These are phyloP conservation scores for Paramormyrops hopkinsi DNA, from an alignment of 2,797 vertebrate species.

Conservation along the genomic window DNA sequence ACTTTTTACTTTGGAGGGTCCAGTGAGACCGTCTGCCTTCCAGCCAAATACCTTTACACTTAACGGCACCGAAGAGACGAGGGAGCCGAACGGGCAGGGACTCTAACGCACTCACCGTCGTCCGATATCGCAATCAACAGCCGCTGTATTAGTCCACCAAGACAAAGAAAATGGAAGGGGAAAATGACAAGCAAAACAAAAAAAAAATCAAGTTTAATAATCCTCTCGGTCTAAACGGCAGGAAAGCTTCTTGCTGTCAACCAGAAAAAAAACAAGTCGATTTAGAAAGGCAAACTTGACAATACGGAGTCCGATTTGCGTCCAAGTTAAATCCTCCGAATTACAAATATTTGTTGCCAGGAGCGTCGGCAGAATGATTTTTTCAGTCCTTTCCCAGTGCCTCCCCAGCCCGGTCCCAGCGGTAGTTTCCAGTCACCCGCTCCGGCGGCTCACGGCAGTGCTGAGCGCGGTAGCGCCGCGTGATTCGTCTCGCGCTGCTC, in stretches of 20 bases:
- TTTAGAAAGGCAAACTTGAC: slow-evolving; percentile 45
- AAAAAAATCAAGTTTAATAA: slow-evolving; percentile 43
- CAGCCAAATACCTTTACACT: slow-evolving; percentile 21
- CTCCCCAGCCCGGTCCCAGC: slow-evolving; percentile 19
- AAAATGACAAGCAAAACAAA: slow-evolving; percentile 33
- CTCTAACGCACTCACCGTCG: slow-evolving; percentile 27
- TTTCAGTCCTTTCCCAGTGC: neutral
- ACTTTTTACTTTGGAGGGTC: neutral
- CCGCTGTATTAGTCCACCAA: neutral
- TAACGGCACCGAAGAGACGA: neutral
- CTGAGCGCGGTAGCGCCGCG: slow-evolving; percentile 20
- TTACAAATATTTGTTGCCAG: slow-evolving; percentile 26
- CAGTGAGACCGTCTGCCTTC: neutral
- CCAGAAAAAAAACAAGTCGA: slow-evolving; percentile 27
- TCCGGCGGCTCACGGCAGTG: slow-evolving; percentile 53
- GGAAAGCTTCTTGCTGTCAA: slow-evolving; percentile 44
- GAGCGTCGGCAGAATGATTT: slow-evolving; percentile 29
- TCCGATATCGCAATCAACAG: slow-evolving; percentile 3
- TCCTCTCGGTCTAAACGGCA: slow-evolving; percentile 33
- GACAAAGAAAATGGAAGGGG: slow-evolving; percentile 12
- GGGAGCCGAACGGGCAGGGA: neutral
- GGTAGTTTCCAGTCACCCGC: slow-evolving; percentile 23
- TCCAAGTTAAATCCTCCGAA: slow-evolving; percentile 37
- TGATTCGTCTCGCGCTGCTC: slow-evolving; percentile 30
- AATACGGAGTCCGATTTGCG: slow-evolving; percentile 39